Evolutionary conservation across 2,113 vertebrate species (phyloP).

Genomic region (Cololabis saira): DNA sequence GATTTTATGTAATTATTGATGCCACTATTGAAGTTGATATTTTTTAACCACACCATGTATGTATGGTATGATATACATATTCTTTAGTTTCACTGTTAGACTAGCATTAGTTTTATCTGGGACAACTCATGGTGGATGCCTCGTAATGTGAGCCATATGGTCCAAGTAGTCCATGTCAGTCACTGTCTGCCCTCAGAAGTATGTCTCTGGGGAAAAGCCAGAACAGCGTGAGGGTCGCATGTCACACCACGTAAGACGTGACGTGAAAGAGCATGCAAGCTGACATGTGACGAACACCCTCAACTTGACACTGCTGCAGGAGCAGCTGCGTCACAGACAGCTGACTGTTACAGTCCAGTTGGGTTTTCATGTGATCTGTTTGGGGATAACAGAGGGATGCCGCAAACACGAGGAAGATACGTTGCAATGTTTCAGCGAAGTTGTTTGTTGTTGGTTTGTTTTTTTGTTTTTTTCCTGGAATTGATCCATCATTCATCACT

Average conservation of each 20-base stretch:
- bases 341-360: slow-evolving; percentile 28
- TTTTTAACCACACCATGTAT: too few relatives aligned
- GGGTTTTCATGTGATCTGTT: slow-evolving; percentile 14
- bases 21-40: too few relatives aligned
- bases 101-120: slow-evolving; percentile 10
- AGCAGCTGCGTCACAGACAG: slow-evolving; percentile 54
- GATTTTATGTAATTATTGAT: too few relatives aligned
- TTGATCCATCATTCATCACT: slow-evolving; percentile 17
- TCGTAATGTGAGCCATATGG: slow-evolving; percentile 36
- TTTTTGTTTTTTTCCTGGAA: neutral
- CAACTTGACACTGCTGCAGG: slow-evolving; percentile 30
- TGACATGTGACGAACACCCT: slow-evolving; percentile 50
- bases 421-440: neutral
- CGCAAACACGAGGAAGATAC: neutral
- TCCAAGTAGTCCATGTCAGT: slow-evolving; percentile 23
- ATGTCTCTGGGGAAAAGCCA: slow-evolving; percentile 38
- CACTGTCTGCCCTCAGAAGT: slow-evolving; percentile 57
- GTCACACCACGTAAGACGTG: slow-evolving; percentile 41
- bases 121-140: slow-evolving; percentile 11
- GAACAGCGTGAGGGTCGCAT: slow-evolving; percentile 50
- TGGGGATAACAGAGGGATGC: neutral
- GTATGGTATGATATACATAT: neutral
- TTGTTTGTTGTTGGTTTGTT: too few relatives aligned
- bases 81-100: neutral
- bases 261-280: slow-evolving; percentile 26